A percentile compares a stretch with the other conserved stretches of the same genome.
Conservation (phyloP, 2,113 vertebrate genomes). For the Phylloscopus whistleri region DNA sequence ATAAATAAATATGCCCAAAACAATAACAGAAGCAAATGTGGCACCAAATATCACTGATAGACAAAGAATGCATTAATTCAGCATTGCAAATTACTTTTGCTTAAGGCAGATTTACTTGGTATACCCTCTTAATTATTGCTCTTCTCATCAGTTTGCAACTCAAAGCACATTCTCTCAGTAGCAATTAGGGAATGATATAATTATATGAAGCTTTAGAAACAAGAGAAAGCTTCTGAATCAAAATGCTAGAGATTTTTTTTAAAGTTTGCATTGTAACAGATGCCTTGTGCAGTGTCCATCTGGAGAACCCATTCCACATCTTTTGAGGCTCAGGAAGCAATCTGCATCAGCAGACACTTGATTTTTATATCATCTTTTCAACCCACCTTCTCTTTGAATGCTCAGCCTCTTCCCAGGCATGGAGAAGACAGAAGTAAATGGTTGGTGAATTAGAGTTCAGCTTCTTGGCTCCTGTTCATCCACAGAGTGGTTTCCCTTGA, state of each 20-base stretch:
- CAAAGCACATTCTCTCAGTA: conserved; percentile 48
- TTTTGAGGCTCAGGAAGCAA: not conserved
- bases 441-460: not conserved
- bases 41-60: conserved; percentile 47
- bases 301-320: not conserved
- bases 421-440: not conserved
- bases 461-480: not conserved
- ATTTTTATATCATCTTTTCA: not conserved
- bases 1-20: conserved; percentile 65
- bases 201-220: not conserved
- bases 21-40: conserved; percentile 48
- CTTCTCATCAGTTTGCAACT: conserved; percentile 59
- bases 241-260: not conserved
- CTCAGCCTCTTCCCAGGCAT: not conserved
- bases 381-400: not conserved
- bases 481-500: not conserved
- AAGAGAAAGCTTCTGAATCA: not conserved
- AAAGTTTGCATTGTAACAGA: not conserved
- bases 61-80: conserved; percentile 61
- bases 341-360: not conserved
- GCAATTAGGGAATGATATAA: conserved; percentile 32
- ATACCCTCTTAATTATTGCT: conserved; percentile 65
- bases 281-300: not conserved
- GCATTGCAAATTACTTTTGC: conserved; percentile 63
- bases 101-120: conserved; percentile 61